Evolutionary conservation across 2,113 vertebrate genomes (phyloP).

Genomic region (Galbula dea): DNA sequence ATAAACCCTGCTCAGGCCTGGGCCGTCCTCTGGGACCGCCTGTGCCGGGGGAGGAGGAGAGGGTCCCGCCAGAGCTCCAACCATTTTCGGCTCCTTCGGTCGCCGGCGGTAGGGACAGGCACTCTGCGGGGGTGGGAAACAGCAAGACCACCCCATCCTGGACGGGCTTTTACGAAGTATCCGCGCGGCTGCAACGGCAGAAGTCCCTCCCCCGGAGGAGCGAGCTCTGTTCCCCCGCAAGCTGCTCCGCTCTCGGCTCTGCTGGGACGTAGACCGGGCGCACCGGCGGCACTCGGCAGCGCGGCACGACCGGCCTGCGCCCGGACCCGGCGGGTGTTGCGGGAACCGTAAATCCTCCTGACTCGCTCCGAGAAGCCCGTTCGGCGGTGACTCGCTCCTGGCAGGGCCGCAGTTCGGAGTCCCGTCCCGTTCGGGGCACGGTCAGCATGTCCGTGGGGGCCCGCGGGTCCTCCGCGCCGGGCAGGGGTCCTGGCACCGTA

Average conservation of each 20-base stretch:
- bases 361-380: neutral
- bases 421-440: neutral
- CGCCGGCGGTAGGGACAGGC: neutral
- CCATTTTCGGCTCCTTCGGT: neutral
- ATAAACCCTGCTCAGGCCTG: neutral
- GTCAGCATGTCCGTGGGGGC: neutral
- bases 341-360: neutral
- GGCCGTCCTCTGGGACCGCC: neutral
- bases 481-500: neutral
- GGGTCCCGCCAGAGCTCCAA: neutral
- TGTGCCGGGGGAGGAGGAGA: neutral
- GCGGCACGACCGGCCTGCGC: neutral
- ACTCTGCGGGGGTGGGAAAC: neutral
- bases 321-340: neutral
- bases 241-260: neutral
- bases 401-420: accelerated
- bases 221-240: neutral
- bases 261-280: no score
- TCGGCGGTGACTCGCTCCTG: neutral
- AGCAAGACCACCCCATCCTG: neutral
- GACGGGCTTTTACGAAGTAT: neutral
- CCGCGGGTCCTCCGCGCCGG: neutral
- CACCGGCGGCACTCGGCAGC: neutral
- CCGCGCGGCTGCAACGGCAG: neutral
- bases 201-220: neutral